These are phyloP conservation scores for Hyppa rectilinea DNA, from an alignment of 2,888 invertebrate genomes.

Conservation along the genomic window DNA sequence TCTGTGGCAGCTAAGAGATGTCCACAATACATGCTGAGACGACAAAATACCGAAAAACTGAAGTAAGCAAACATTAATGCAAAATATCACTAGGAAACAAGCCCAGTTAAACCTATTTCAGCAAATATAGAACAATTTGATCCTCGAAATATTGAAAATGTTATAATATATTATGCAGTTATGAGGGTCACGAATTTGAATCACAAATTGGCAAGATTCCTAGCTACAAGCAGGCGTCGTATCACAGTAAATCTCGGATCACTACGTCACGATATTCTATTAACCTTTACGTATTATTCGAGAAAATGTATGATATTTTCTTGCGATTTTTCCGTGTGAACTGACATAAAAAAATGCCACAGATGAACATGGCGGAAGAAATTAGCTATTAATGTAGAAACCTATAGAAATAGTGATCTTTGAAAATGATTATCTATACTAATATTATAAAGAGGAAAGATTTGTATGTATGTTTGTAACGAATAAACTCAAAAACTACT, in stretches of 20 bases:
- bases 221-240: conserved; percentile 22
- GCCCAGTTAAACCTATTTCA: conserved; percentile 6
- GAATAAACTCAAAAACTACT: too few relatives aligned
- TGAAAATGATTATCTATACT: neutral
- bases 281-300: conserved; percentile 20
- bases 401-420: neutral
- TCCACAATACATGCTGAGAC: neutral
- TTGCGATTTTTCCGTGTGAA: conserved; percentile 21
- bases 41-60: neutral
- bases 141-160: conserved; percentile 65
- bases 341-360: neutral
- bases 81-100: neutral
- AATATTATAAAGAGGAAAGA: too few relatives aligned
- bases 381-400: conserved; percentile 4
- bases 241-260: conserved; percentile 41
- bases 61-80: neutral
- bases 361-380: conserved; percentile 2
- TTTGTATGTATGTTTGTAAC: too few relatives aligned
- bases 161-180: conserved; percentile 65
- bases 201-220: conserved; percentile 63
- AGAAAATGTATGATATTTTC: conserved; percentile 29
- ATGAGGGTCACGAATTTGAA: conserved; percentile 70
- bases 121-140: conserved; percentile 11
- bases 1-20: neutral
- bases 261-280: conserved; percentile 18